Evolutionary conservation across 1,140 invertebrate genomes (phyloP).

Genomic region (Drosophila hydei): DNA sequence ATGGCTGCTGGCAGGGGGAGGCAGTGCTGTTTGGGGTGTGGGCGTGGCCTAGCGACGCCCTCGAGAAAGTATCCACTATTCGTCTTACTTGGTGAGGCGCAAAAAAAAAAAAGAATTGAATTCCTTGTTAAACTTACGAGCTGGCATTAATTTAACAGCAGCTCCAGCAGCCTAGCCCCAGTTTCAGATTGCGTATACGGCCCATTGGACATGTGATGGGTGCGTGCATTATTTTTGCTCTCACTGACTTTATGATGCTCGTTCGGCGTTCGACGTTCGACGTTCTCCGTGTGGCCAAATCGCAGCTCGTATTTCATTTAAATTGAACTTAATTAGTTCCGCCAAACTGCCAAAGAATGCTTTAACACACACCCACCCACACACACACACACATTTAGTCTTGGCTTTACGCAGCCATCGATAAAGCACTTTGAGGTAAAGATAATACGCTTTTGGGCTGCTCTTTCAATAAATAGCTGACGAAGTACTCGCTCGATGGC

Average conservation of each 20-base stretch:
- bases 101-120: conserved; percentile 79
- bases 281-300: conserved; percentile 69
- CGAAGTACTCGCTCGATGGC: neutral
- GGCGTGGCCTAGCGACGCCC: conserved; percentile 34
- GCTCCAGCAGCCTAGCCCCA: conserved; percentile 17
- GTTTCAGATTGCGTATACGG: conserved; percentile 74
- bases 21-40: neutral
- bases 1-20: neutral
- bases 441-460: conserved; percentile 56
- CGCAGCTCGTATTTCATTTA: conserved; percentile 79
- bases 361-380: neutral
- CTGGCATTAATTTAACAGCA: conserved; percentile 80
- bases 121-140: conserved; percentile 82
- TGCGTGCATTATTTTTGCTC: conserved; percentile 62
- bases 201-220: conserved; percentile 65
- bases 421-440: neutral
- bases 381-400: neutral
- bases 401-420: neutral
- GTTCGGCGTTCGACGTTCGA: neutral
- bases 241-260: conserved; percentile 76
- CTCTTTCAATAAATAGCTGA: conserved; percentile 65
- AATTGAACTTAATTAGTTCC: conserved; percentile 81
- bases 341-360: conserved; percentile 58
- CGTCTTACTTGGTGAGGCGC: conserved; percentile 70
- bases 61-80: conserved; percentile 61